Conservation (phyloP, 1,140 invertebrate genomes). For the Anagrus nilaparvatae region DNA sequence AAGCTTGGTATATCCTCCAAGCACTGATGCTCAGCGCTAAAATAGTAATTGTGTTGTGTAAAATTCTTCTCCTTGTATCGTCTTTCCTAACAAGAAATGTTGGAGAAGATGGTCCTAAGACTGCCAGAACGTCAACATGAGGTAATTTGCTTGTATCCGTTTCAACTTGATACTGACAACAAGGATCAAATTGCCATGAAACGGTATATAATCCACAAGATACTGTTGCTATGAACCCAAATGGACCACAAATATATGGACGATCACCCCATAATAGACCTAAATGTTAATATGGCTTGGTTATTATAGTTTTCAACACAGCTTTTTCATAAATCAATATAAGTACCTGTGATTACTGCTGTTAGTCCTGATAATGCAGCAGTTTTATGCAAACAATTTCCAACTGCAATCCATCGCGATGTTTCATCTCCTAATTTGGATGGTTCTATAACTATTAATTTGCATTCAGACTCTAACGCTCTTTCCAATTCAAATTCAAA, state of each 20-base stretch:
- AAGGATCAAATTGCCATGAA: conserved; percentile 87
- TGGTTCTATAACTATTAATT: conserved; percentile 86
- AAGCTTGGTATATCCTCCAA: conserved; percentile 50
- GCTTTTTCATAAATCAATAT: conserved; percentile 3
- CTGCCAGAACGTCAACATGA: conserved; percentile 41
- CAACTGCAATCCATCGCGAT: conserved; percentile 87
- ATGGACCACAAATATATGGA: conserved; percentile 56
- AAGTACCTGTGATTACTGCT: conserved; percentile 57
- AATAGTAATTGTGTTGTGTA: conserved; percentile 52
- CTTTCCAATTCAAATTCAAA: conserved; percentile 88
- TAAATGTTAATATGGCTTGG: conserved; percentile 31
- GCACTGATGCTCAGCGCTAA: conserved; percentile 47
- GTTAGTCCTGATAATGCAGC: conserved; percentile 72
- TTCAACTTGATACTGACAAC: conserved; percentile 81
- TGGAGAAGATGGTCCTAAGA: conserved; percentile 47
- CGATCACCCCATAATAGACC: conserved; percentile 60
- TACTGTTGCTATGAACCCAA: conserved; percentile 62
- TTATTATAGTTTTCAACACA: not conserved
- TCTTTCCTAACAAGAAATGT: conserved; percentile 54
- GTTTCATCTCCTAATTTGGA: conserved; percentile 83
- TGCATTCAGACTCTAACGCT: conserved; percentile 72
- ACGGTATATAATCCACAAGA: conserved; percentile 75
- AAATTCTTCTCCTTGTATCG: conserved; percentile 49
- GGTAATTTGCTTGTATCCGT: conserved; percentile 49
- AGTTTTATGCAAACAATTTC: conserved; percentile 88